These are phyloP conservation scores for Ovibos moschatus DNA, from an alignment of 2,113 vertebrate species.

Conservation along the genomic window DNA sequence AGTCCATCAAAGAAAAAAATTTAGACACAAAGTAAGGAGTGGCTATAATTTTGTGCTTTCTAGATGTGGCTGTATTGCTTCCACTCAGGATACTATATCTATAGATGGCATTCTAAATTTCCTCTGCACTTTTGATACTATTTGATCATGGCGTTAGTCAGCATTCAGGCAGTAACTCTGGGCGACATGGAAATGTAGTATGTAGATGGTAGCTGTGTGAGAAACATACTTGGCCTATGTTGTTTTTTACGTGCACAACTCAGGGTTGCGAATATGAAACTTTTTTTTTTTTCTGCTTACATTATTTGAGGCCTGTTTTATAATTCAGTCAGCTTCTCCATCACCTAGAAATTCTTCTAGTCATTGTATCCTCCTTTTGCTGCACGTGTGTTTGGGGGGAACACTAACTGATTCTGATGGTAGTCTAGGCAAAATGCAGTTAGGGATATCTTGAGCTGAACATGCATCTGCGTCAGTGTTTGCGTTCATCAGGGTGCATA, in stretches of 20 bases:
- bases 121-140: neutral
- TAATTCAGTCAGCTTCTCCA: neutral
- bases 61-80: neutral
- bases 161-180: neutral
- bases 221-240: neutral
- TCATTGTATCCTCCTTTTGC: neutral
- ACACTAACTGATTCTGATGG: slow-evolving; percentile 12
- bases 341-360: neutral
- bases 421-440: slow-evolving; percentile 29
- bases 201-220: neutral
- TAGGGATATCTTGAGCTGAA: slow-evolving; percentile 4
- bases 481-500: neutral
- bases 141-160: neutral
- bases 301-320: neutral
- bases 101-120: neutral
- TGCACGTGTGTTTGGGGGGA: neutral
- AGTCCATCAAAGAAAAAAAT: neutral
- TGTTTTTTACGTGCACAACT: neutral
- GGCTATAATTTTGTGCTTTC: neutral
- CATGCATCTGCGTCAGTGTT: neutral
- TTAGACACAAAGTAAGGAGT: neutral
- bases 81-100: neutral
- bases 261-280: neutral
- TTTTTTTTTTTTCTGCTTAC: neutral
- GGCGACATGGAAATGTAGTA: too few species aligned